Base-by-base conservation (phyloP, 2,888 invertebrate species). In the Meteorus colon region DNA sequence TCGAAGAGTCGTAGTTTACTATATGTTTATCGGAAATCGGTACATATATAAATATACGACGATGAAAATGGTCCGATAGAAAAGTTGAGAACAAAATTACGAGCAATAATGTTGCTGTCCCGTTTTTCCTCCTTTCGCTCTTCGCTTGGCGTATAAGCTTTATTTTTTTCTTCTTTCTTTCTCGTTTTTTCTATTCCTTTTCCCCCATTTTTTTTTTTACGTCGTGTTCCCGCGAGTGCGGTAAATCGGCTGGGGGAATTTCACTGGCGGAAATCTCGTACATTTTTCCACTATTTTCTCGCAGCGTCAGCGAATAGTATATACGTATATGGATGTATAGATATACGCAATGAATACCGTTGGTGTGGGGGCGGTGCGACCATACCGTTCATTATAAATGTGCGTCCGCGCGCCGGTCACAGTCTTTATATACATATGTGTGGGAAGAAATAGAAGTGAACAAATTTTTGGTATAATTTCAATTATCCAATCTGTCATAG, bases 1-100 rank as follows among this genome's bases (percentile, higher is more conserved):
- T 66, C 8, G 16, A 45, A 24, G 19, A 27, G 37, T 24, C 12
- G 65, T 19, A 34, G 24, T 66, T 45, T 24, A 41, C 19, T 55
- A 8, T 41, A 66, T 66, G 41, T 66, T 66, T 66, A 66, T 66
- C 5, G 24, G 41, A 41, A 66, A 66, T 66, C 34, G n/a, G 19
- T 55, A 10, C 8, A 59, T 24, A 59, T 19, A n/a, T 19, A 66
- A 24, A 19, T 19, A 55, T 55, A 55, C n/a, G 24, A 55, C 19
- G n/a, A 48, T 16, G 27, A 24, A 29, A 29, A 68, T 31, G 29
- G n/a, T 16, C 27, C 29, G 29, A 48, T 51, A 48, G 68, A 48
- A 68, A 68, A 68, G 68, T 68, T 48, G 68, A 68, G 68, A 68
- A 48, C 48, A 48, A 68, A 68, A 68, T 68, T 68, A 68, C 48